phyloP scores from a whole-genome alignment of 35 echinoderm and acorn worm species.

The Apostichopus californicus region DNA sequence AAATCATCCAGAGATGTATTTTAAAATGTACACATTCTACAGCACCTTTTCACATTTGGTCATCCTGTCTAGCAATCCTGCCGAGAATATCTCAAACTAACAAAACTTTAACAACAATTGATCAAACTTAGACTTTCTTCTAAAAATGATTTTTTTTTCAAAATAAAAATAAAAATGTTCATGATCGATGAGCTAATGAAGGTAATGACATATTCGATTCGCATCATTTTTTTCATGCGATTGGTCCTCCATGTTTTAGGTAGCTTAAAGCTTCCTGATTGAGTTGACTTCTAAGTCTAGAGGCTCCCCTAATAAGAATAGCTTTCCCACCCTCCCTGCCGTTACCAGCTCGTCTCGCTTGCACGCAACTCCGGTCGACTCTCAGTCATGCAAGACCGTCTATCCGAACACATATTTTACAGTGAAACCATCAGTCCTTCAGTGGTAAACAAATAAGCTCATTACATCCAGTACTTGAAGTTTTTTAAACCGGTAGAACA shows the following conservation, averaged over 20 bases:
- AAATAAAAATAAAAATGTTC: neutral
- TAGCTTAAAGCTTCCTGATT: too few relatives aligned
- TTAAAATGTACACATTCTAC: neutral
- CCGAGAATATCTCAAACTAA: neutral
- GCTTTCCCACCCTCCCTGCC: too few relatives aligned
- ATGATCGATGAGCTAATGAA: neutral
- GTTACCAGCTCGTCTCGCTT: neutral
- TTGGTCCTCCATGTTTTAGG: neutral
- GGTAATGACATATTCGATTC: too few relatives aligned
- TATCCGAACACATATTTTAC: neutral
- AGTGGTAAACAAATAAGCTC: conserved; percentile 14
- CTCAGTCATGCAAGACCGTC: too few relatives aligned
- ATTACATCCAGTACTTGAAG: conserved; percentile 4
- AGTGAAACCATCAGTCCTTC: neutral
- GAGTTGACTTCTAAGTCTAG: too few relatives aligned
- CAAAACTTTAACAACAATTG: neutral
- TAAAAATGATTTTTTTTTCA: neutral
- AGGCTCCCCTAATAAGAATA: too few relatives aligned
- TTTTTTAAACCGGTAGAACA: neutral
- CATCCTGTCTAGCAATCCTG: neutral
- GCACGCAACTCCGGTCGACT: neutral
- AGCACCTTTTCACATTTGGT: neutral
- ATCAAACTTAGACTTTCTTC: neutral
- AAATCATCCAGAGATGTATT: too few relatives aligned
- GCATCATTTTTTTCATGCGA: too few relatives aligned